Percentiles rank a stretch among this genome's conserved stretches.
Evolutionary conservation across 2,797 vertebrate species (phyloP).

Genomic region (Australoheros facetus): DNA sequence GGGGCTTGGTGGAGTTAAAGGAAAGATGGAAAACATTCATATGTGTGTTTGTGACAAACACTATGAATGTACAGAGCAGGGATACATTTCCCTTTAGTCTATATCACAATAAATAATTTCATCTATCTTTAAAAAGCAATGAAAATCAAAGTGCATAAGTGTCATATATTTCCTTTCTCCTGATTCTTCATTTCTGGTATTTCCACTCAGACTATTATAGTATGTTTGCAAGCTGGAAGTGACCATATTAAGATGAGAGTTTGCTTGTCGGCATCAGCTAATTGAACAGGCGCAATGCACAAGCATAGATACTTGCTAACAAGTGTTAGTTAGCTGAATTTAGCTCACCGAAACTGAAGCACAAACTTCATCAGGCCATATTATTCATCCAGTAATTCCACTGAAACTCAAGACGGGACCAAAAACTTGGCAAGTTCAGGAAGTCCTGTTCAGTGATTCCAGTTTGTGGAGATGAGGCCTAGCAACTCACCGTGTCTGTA

Average conservation of each 20-base stretch:
- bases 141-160: not conserved
- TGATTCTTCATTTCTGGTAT: not conserved
- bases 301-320: no score
- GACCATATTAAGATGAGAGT: no score
- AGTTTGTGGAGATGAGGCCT: no score
- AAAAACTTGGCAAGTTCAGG: no score
- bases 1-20: not conserved
- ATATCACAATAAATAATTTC: not conserved
- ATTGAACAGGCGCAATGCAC: no score
- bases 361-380: not conserved
- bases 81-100: not conserved
- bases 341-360: not conserved
- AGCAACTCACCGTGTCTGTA: no score
- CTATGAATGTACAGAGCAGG: not conserved
- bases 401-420: not conserved
- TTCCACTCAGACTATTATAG: not conserved
- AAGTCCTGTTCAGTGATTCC: no score
- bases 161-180: not conserved
- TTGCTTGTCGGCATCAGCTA: no score
- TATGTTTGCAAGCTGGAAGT: no score
- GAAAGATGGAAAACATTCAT: slow-evolving; percentile 23
- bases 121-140: not conserved
- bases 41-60: not conserved
- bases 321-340: not conserved
- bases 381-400: not conserved